These are phyloP conservation scores for Synergus itoensis DNA, from an alignment of 2,888 invertebrate species.

Conservation along the genomic window DNA sequence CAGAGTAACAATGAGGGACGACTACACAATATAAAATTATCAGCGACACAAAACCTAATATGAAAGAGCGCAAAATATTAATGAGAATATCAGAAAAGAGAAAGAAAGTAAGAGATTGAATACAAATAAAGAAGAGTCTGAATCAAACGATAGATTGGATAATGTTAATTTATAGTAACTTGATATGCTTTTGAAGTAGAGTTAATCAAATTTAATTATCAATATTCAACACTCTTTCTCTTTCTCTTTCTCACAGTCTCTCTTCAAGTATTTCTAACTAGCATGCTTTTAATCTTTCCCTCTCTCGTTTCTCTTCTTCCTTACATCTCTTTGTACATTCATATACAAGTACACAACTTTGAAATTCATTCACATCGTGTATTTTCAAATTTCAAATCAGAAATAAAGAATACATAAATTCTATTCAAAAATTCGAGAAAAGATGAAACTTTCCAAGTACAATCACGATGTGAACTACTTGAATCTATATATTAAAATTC, in stretches of 20 bases:
- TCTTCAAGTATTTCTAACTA: constrained; percentile 3
- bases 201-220: not conserved
- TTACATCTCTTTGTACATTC: constrained; percentile 42
- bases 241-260: constrained; percentile 39
- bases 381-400: not conserved
- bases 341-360: constrained; percentile 30
- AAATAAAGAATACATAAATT: constrained; percentile 1
- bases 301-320: constrained; percentile 13
- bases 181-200: not conserved
- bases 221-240: constrained; percentile 33
- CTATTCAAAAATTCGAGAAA: no score
- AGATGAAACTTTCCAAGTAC: not conserved
- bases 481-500: not conserved
- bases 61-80: constrained; percentile 36
- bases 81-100: not conserved
- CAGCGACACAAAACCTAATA: constrained; percentile 34
- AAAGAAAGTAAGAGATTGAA: not conserved
- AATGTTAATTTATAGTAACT: not conserved
- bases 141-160: not conserved
- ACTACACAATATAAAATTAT: constrained; percentile 41
- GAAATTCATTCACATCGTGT: not conserved
- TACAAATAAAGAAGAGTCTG: not conserved
- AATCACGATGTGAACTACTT: not conserved
- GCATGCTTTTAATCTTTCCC: constrained; percentile 43
- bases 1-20: constrained; percentile 69